These are phyloP conservation scores for Halyomorpha halys DNA, from an alignment of 1,140 invertebrate genomes.

Conservation along the genomic window DNA sequence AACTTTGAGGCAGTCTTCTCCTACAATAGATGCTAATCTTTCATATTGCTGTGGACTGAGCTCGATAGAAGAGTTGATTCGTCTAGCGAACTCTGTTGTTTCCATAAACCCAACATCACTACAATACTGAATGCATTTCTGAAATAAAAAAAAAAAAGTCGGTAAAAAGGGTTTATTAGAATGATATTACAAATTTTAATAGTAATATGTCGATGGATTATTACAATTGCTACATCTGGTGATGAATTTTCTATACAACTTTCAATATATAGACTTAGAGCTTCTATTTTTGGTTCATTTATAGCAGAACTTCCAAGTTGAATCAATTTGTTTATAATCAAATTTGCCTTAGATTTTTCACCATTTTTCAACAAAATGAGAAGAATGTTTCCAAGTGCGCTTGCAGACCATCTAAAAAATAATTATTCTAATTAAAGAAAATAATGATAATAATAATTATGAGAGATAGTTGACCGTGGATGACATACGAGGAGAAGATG, in stretches of 20 bases:
- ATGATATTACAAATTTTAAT: slow-evolving; percentile 15
- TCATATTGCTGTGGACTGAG: slow-evolving; percentile 40
- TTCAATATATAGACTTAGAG: slow-evolving; percentile 40
- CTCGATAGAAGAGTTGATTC: slow-evolving; percentile 38
- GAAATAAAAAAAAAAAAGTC: slow-evolving; percentile 31
- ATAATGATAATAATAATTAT: no score
- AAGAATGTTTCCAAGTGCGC: slow-evolving; percentile 46
- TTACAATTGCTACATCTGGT: slow-evolving; percentile 40
- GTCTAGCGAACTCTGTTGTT: slow-evolving; percentile 35
- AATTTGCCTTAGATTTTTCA: slow-evolving; percentile 40
- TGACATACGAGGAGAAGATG: no score
- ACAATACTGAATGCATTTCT: slow-evolving; percentile 43
- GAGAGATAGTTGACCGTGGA: no score
- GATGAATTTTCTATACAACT: slow-evolving; percentile 40
- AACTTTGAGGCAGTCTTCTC: slow-evolving; percentile 31
- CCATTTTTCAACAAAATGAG: slow-evolving; percentile 38
- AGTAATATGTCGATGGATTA: slow-evolving; percentile 20
- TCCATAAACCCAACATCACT: slow-evolving; percentile 43
- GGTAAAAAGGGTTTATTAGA: slow-evolving; percentile 5
- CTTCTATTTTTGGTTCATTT: slow-evolving; percentile 41
- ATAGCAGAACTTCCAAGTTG: slow-evolving; percentile 41
- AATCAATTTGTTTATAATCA: slow-evolving; percentile 42
- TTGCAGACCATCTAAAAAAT: slow-evolving; percentile 43
- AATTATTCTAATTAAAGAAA: slow-evolving; percentile 8
- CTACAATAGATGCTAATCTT: slow-evolving; percentile 41